phyloP scores from a whole-genome alignment of 1,140 invertebrate genomes.

The Lepidurus couesii region DNA sequence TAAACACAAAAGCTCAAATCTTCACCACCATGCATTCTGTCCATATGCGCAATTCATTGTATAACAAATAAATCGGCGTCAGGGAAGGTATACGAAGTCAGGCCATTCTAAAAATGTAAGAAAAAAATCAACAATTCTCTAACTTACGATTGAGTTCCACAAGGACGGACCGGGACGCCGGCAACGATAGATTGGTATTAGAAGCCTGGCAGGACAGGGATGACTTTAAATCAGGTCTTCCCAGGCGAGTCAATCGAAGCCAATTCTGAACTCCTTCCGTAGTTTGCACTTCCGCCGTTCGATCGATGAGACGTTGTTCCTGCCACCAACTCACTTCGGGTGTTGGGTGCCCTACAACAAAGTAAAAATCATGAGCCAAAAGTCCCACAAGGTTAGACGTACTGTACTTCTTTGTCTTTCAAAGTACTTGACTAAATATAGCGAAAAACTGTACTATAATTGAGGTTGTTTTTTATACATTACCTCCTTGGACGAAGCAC shows the following conservation, averaged over 20 bases:
- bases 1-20: too few species aligned
- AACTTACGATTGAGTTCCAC: conserved; percentile 66
- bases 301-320: conserved; percentile 64
- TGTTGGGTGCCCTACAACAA: conserved; percentile 63
- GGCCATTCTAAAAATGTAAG: neutral
- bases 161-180: conserved; percentile 54
- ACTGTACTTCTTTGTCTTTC: neutral
- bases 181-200: conserved; percentile 68
- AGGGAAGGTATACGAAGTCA: neutral
- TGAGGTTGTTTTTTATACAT: conserved; percentile 37
- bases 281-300: conserved; percentile 45
- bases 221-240: conserved; percentile 67
- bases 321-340: conserved; percentile 81
- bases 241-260: conserved; percentile 52
- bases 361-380: conserved; percentile 14
- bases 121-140: neutral
- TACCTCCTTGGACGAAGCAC: conserved; percentile 79
- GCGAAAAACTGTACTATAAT: neutral
- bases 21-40: neutral
- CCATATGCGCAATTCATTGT: neutral
- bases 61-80: neutral
- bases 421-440: neutral
- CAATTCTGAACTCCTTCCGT: conserved; percentile 44
- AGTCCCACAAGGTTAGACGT: neutral
- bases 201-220: conserved; percentile 75